Base-by-base conservation (phyloP, 1,140 invertebrate genomes). In the Manduca sexta region DNA sequence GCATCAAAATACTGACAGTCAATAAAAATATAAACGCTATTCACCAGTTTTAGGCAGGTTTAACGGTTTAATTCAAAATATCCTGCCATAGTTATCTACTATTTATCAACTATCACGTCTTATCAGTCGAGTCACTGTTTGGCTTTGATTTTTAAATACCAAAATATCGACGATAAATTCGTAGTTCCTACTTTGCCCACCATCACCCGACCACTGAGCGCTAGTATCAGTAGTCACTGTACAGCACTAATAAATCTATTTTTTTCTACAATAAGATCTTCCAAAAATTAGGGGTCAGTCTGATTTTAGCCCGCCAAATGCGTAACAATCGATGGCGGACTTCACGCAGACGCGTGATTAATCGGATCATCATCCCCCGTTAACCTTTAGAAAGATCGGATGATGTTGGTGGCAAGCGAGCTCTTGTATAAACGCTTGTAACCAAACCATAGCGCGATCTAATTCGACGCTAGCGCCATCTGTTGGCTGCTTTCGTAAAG, bases 321-420 rank as follows among this genome's bases (percentile, higher is more conserved):
- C 76, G 79, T 83, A 83, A 83, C 79, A 83, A 29, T 74, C 60
- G 76, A 70, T 26, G 44, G 49, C 66, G 79, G 76, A 80, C 79
- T 14, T 83, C 79, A 74, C 53, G 49, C 74, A 79, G 62, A 44
- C 64, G 67, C 56, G 52, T 71, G 74, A 48, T 48, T 13, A 57
- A 57, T 60, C 79, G 74, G 56, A 78, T 83, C 79, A 83, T 83
- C 79, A 83, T 69, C 41, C 73, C 73, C 75, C 73, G 60, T 71
- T 46, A 74, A 75, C 69, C 75, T 71, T 72, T 70, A 50, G 71
- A 79, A 79, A 75, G 75, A 79, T 79, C 71, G 42, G 52, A 15
- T 3, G 29, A 0, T 0, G 0, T 0, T 0, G 1, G 6, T 0
- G 5, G 3, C 12, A 12, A 2, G 6, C 1, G n/a, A 13, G 7